Conservation (phyloP, 64 coral and sea anemone genomes). For the Dendrophyllia cribrosa region DNA sequence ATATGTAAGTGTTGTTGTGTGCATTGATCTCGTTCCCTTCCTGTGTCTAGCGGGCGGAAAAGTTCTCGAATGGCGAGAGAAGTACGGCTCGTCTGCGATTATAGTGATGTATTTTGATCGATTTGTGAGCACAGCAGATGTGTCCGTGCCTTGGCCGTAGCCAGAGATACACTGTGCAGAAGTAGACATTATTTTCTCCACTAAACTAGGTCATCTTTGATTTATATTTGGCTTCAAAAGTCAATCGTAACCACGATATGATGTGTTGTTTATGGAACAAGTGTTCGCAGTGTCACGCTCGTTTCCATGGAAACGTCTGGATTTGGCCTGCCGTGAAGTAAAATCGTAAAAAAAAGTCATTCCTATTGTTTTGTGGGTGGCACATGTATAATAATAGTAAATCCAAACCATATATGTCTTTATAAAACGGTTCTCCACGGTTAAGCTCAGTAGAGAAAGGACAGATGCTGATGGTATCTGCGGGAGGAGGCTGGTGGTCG, state of each 20-base stretch:
- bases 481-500: no score
- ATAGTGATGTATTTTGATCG: slow-evolving; percentile 81
- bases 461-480: no score
- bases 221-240: not conserved
- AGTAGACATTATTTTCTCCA: slow-evolving; percentile 39
- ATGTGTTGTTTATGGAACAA: no score
- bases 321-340: no score
- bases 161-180: slow-evolving; percentile 41
- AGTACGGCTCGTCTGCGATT: slow-evolving; percentile 80
- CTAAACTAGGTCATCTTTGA: slow-evolving; percentile 7
- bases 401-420: no score
- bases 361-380: no score
- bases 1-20: slow-evolving; percentile 65
- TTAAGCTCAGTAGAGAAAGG: no score
- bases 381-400: no score
- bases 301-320: slow-evolving; percentile 38
- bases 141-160: slow-evolving; percentile 78
- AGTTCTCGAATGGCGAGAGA: slow-evolving; percentile 77
- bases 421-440: no score
- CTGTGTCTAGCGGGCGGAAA: slow-evolving; percentile 49
- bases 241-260: not conserved
- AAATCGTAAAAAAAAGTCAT: no score
- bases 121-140: slow-evolving; percentile 79
- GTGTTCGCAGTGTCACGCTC: not conserved
- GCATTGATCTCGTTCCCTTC: slow-evolving; percentile 81